Evolutionary conservation across 2,113 vertebrate genomes (phyloP), one percentile per base, ranked within the genome.

Genomic region (Ictalurus furcatus): DNA sequence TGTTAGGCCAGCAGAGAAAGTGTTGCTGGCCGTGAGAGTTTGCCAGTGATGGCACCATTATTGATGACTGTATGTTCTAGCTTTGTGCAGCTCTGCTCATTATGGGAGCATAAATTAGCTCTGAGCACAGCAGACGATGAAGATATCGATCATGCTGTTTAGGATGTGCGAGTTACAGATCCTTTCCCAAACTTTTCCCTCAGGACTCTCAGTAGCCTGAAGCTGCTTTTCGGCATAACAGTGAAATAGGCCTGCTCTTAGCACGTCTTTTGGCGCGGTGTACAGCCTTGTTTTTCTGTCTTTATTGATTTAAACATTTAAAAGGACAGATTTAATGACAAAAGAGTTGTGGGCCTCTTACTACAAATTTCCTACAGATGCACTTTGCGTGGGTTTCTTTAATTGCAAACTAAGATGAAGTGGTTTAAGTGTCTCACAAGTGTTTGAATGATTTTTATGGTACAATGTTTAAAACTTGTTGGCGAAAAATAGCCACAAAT

Each of bases 31-130:
- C 34, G 7, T 40, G 30, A 73, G 67, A 58, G 67, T 58, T 86
- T 85, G 48, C 69, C 85, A 40, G 67, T 90, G 91, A 88, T 91
- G 90, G 78, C 79, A 86, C 80, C 44, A 37, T 89, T 91, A 92
- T 90, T 91, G 90, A 92, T 88, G 85, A 89, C 44, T 85, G 44
- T 80, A 86, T 65, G 48, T 63, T 78, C 69, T 79, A 58, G 30
- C 58, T 89, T 85, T 84, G 59, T 91, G 85, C 80, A 63, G 80
- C 84, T 85, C 48, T 84, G 74, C 85, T 91, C 85, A 74, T 90
- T 91, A 89, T 79, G 71, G 76, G 81, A 80, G 88, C 84, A 90
- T 90, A 91, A 90, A 91, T 84, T 79, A 91, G 65, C 90, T 81
- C 81, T 63, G 86, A 61, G 85, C 85, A 88, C 88, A 90, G 90